Base-by-base conservation (phyloP, 2,888 invertebrate genomes). In the Celastrina argiolus region DNA sequence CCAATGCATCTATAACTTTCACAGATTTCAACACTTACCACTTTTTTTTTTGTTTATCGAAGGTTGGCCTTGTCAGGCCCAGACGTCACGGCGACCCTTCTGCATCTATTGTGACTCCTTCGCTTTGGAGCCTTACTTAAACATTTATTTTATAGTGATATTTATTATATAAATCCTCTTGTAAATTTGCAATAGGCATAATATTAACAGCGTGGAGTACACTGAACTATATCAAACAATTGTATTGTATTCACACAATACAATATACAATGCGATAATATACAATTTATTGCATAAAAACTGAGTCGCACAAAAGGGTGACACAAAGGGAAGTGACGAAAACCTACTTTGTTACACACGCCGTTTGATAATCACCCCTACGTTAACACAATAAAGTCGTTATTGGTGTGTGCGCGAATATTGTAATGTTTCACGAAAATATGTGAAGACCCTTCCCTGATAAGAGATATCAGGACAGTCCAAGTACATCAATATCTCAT, bases 381-480 rank as follows among this genome's bases (percentile, higher is more conserved):
- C 14, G 14, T 12, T 8, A 8, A 14, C 51, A 51, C 4, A 26
- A 51, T 14, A 51, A 22, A 26, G 12, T 51, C 51, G 6, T 51
- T 4, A 51, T 12, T 51, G 22, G 5, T 7, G 34, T 59, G 28
- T n/a, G 2, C 16, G 18, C 31, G n/a, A 28, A 28, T 18, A 59
- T 34, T 59, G 59, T 34, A 34, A 34, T 59, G 34, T 59, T 59
- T 59, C 18, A 59, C 34, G 51, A 59, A 59, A 59, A 59, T 59
- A 59, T 59, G 34, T 34, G 59, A 59, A 34, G 16, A 18, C 31
- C 59, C 16, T 34, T 59, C 59, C 18, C 31, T 59, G 59, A 59
- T 59, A 59, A 59, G 59, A 59, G 59, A 59, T 59, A 59, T 59
- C 59, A 59, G 59, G 59, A 34, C 59, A 34, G 59, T 34, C 31